Evolutionary conservation across 2,888 invertebrate genomes (phyloP).

Genomic region (Troides aeacus): DNA sequence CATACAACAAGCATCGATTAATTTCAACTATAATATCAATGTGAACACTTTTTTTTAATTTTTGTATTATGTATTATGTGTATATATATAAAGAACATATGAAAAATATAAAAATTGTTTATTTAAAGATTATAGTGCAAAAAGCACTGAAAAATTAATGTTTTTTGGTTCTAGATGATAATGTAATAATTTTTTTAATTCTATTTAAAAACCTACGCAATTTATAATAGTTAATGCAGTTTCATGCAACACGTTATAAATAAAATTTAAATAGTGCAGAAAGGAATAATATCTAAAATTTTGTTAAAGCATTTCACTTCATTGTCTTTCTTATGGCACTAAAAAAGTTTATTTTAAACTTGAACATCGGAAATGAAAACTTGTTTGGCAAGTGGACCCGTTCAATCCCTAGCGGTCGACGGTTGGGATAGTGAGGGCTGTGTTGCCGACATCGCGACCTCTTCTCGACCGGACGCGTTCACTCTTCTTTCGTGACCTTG

Average conservation of each 20-base stretch:
- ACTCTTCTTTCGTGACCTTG: conserved; percentile 65
- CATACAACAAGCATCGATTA: too few species aligned
- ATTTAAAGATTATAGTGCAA: neutral
- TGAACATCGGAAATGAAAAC: conserved; percentile 54
- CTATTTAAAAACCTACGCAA: too few species aligned
- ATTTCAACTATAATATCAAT: too few species aligned
- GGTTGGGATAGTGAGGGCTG: conserved; percentile 51
- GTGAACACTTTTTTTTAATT: too few species aligned
- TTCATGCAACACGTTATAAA: neutral
- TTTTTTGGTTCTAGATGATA: too few species aligned
- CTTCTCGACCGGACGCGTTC: conserved; percentile 65
- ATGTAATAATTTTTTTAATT: too few species aligned
- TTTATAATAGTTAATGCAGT: neutral
- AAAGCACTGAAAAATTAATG: neutral
- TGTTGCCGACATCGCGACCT: conserved; percentile 58
- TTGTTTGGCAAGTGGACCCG: conserved; percentile 55
- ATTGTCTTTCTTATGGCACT: conserved; percentile 16
- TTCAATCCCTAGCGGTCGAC: conserved; percentile 39
- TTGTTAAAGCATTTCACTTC: conserved; percentile 21
- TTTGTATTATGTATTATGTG: too few species aligned
- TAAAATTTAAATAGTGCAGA: neutral
- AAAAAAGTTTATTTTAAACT: conserved; percentile 39
- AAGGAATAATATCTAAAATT: too few species aligned
- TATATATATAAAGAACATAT: too few species aligned
- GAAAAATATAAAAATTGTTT: too few species aligned